Conservation (phyloP, 37 sponge, comb jelly and placozoan species). For the Spongilla lacustris region DNA sequence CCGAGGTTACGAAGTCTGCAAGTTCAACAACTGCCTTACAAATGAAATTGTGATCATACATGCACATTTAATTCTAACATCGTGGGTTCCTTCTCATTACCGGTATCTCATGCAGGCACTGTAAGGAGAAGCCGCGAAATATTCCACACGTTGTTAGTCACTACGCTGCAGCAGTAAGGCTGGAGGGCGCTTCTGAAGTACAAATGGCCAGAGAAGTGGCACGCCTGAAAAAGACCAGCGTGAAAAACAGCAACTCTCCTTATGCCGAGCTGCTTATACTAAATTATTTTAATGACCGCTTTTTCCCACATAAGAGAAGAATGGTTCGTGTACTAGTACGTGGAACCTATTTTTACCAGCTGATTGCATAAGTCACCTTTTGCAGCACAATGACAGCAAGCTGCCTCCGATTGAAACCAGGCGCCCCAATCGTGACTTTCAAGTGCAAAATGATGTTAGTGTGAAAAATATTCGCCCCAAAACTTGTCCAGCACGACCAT, state of each 20-base stretch:
- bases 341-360: no score
- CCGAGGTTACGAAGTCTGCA: background rate
- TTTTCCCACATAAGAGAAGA: background rate
- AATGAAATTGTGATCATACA: background rate
- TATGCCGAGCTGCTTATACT: constrained; percentile 71
- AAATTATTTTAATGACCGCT: background rate
- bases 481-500: background rate
- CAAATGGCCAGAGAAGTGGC: constrained; percentile 74
- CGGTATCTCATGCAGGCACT: no score
- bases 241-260: constrained; percentile 66
- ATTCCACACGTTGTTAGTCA: constrained; percentile 83
- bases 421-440: background rate
- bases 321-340: no score
- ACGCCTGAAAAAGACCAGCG: constrained; percentile 42
- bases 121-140: constrained; percentile 50
- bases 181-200: constrained; percentile 78
- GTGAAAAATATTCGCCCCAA: background rate
- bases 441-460: background rate
- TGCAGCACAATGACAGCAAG: no score
- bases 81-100: no score
- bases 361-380: no score
- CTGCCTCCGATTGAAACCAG: no score
- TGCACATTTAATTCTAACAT: no score
- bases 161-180: constrained; percentile 79
- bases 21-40: background rate